Conservation (phyloP, 2,113 vertebrate species). For the Puntigrus tetrazona region DNA sequence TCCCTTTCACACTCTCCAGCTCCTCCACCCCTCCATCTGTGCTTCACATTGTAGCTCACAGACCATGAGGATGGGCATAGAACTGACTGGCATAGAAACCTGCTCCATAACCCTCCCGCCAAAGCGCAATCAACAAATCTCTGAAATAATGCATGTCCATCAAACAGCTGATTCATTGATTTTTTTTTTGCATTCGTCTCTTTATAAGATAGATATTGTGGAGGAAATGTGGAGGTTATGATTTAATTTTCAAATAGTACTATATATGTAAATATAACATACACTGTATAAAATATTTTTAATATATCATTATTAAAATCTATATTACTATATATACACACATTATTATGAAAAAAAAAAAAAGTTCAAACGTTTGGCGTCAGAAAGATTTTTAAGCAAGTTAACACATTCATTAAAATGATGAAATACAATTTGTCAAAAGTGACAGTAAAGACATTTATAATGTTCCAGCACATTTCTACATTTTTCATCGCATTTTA, state of each 20-base stretch:
- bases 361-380: background rate
- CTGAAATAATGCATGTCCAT: slow-evolving; percentile 64
- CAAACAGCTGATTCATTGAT: slow-evolving; percentile 65
- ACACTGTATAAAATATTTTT: background rate
- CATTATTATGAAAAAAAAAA: too few species aligned
- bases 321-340: background rate
- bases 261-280: background rate
- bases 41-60: slow-evolving; percentile 37
- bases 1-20: slow-evolving; percentile 51
- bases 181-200: background rate
- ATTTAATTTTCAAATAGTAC: background rate
- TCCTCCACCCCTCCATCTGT: slow-evolving; percentile 59
- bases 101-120: slow-evolving; percentile 52
- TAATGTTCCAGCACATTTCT: background rate
- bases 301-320: background rate
- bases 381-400: background rate
- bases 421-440: background rate
- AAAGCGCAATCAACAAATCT: slow-evolving; percentile 52
- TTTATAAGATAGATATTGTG: background rate
- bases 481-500: too few species aligned
- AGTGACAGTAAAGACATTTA: background rate
- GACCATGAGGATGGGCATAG: slow-evolving; percentile 45
- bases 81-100: slow-evolving; percentile 40
- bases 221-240: background rate
- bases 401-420: background rate